Evolutionary conservation across 2,888 invertebrate species (phyloP).

Genomic region (Liopterus haemorrhoidalis): DNA sequence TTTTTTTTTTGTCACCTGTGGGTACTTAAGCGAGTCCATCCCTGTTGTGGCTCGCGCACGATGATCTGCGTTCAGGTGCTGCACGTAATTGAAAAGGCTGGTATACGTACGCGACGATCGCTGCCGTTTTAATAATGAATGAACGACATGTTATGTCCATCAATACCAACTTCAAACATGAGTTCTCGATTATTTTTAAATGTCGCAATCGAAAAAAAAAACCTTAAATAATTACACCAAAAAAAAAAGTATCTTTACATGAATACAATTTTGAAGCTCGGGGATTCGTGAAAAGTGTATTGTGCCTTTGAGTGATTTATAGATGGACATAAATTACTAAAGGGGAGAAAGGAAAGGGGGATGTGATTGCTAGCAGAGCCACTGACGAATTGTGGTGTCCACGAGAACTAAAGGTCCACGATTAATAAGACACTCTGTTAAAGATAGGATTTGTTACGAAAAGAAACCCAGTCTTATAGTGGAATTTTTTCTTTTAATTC

Average conservation of each 20-base stretch:
- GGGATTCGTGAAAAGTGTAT: too few species aligned
- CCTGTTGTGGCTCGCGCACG: too few species aligned
- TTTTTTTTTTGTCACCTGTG: too few species aligned
- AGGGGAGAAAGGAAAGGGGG: neutral
- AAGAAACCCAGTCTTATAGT: too few species aligned
- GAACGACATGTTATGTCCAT: slow-evolving; percentile 4
- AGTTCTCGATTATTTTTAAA: slow-evolving; percentile 10
- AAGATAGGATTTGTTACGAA: slow-evolving; percentile 2
- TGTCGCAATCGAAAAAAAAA: too few species aligned
- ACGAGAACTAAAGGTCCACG: neutral
- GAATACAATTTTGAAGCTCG: too few species aligned
- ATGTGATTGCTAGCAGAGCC: slow-evolving; percentile 3
- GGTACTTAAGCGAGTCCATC: too few species aligned
- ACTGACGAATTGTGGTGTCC: slow-evolving; percentile 2
- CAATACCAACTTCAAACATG: slow-evolving; percentile 4
- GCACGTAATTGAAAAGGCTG: slow-evolving; percentile 7
- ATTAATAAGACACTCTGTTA: neutral
- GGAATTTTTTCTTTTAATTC: too few species aligned
- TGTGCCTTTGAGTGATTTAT: slow-evolving; percentile 6
- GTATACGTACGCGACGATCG: neutral
- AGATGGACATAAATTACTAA: slow-evolving; percentile 3
- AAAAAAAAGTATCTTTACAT: too few species aligned
- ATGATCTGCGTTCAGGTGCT: too few species aligned
- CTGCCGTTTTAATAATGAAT: slow-evolving; percentile 8
- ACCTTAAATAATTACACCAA: too few species aligned